Base-by-base conservation (phyloP, 2,888 invertebrate species). In the Eupithecia subfuscata region DNA sequence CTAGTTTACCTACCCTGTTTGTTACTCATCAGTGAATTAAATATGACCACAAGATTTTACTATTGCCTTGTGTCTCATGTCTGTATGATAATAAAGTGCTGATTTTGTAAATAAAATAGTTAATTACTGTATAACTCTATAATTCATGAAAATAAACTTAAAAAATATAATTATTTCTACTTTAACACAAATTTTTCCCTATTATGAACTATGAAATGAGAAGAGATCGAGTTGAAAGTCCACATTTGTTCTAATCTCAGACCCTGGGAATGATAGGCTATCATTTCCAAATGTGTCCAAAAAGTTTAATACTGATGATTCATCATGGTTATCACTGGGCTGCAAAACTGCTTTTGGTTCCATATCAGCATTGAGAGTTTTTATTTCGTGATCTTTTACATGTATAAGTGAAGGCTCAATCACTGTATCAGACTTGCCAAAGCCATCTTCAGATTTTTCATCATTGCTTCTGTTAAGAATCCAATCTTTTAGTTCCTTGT, bases 181-280 rank as follows among this genome's bases (percentile, higher is more conserved):
- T 71, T 73, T 80, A 79, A 80, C 48, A 74, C 75, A 78, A 78
- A 68, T 71, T 79, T 75, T 78, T 81, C 60, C 78, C 68, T 78
- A 79, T 71, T 89, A 90, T 82, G 88, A 84, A 87, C 89, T 90
- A 85, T 89, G 88, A 89, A 93, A 93, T 77, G 92, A 89, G 85
- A 93, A 94, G 85, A 94, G 87, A 84, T 94, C 94, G 81, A 94
- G 80, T 78, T 93, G 92, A 82, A 93, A 93, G 83, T 94, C 94
- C 80, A 91, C 90, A 83, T 87, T 91, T 86, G 88, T 91, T 86
- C 91, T 92, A 85, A 91, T 90, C 81, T 92, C 92, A 88, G 92
- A 90, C 85, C 91, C 93, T 69, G 93, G 90, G 81, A 91, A 93
- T 69, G 88, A 86, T 67, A 93, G 82, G 80, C 87, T 89, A 80